Conservation (phyloP, 2,888 invertebrate species). For the Xanthorhoe spadicearia region DNA sequence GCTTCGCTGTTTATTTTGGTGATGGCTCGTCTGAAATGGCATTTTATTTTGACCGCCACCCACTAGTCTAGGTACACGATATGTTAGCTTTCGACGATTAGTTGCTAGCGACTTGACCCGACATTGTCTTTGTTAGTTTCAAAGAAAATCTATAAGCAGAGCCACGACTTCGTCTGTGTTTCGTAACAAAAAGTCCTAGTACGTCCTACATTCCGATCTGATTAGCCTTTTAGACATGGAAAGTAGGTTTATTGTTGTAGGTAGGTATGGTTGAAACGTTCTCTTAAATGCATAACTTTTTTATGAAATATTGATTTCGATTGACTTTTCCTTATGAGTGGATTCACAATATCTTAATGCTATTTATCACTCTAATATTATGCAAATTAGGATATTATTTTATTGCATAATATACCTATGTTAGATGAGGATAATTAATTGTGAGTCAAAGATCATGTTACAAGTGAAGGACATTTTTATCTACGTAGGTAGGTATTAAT, state of each 20-base stretch:
- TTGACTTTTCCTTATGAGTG: neutral
- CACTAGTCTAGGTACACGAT: neutral
- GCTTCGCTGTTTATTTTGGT: constrained; percentile 86
- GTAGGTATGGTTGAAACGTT: too few species aligned
- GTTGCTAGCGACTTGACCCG: too few species aligned
- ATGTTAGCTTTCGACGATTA: too few species aligned
- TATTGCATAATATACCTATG: neutral
- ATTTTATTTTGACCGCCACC: neutral
- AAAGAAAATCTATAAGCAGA: too few species aligned
- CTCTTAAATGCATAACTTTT: too few species aligned
- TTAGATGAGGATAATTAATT: constrained; percentile 7
- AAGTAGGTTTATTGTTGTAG: too few species aligned
- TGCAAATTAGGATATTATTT: neutral
- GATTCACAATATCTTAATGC: neutral
- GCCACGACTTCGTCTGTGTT: too few species aligned
- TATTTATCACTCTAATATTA: constrained; percentile 1
- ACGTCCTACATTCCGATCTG: too few species aligned
- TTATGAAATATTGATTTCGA: neutral
- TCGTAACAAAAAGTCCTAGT: too few species aligned
- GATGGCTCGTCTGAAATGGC: constrained; percentile 78
- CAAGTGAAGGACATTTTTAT: constrained; percentile 11
- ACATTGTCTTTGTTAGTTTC: too few species aligned
- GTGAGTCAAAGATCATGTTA: constrained; percentile 4
- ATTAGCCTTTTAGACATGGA: too few species aligned
- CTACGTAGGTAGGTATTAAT: too few species aligned